Base-by-base conservation (phyloP, 1,140 invertebrate species). In the Ceratina calcarata region DNA sequence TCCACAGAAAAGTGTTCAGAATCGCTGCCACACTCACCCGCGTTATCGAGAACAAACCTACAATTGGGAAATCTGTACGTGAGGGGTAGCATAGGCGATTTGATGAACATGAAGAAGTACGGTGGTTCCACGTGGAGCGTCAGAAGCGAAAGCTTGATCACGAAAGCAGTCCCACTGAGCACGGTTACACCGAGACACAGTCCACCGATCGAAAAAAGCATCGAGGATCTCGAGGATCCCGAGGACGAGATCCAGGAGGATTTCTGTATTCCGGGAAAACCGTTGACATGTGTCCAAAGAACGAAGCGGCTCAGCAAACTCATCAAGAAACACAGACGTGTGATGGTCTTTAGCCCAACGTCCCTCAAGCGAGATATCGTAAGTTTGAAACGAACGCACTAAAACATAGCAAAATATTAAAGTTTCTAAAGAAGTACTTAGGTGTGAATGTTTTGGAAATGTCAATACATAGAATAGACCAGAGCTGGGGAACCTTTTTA, bases 51-150 rank as follows among this genome's bases (percentile, higher is more conserved):
- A 16, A 93, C 92, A 7, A 93, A 93, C 81, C 93, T 94, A 13
- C 86, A 91, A 16, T 32, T 89, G 32, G 83, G 82, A 7, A 88
- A 93, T n/a, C 91, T 92, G 1, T 93, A 94, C 58, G 93, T 94
- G 1, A 92, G 94, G 4, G 95, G 95, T 2, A 96, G 95, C 79
- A 96, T 97, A 57, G 96, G 96, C 7, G 96, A 97, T 90, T 90
- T 96, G 83, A 97, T 97, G 96, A 97, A 97, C 89, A 86, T 95
- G 83, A 95, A 95, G 87, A 95, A 94, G 84, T 96, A 95, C 85
- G 95, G 95, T 69, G 95, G 95, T 22, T 96, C 95, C 84, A 94
- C 93, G 81, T 95, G 94, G 94, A 95, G 95, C 84, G 94, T 96
- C 1, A 91, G 94, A 78, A 95, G 91, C 92, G 95, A 96, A 86